phyloP scores from a whole-genome alignment of 1,140 invertebrate genomes.

The Drosophila littoralis region DNA sequence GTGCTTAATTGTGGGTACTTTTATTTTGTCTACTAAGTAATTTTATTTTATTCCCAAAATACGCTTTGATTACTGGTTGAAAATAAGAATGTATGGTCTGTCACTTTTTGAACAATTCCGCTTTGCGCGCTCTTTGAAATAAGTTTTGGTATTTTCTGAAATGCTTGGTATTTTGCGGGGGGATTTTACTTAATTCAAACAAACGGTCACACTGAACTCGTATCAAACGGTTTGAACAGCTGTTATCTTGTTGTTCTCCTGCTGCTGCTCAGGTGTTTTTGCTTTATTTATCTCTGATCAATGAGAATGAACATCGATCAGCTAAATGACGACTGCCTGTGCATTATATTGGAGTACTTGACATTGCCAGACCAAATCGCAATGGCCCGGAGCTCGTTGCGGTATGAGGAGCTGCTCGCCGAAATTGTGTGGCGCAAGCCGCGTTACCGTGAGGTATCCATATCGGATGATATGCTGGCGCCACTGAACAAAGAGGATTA shows the following conservation, averaged over 20 bases:
- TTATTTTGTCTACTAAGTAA: too few relatives aligned
- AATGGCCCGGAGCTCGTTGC: constrained; percentile 50
- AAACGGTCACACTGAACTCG: constrained; percentile 12
- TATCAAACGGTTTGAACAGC: constrained; percentile 12
- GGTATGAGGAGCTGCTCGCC: constrained; percentile 57
- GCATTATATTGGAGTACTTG: constrained; percentile 67
- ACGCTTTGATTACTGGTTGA: too few relatives aligned
- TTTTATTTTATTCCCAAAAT: too few relatives aligned
- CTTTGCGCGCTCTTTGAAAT: too few relatives aligned
- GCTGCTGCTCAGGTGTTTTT: constrained; percentile 19
- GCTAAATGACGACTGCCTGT: constrained; percentile 74
- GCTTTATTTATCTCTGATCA: constrained; percentile 15
- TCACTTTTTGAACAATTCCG: too few relatives aligned
- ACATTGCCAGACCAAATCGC: constrained; percentile 67
- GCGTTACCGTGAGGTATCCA: constrained; percentile 56
- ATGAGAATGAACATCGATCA: constrained; percentile 51
- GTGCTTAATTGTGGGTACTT: too few relatives aligned
- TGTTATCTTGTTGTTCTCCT: constrained; percentile 33
- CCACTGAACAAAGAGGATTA: constrained; percentile 68
- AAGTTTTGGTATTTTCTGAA: neutral
- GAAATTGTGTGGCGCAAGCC: constrained; percentile 64
- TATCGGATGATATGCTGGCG: constrained; percentile 52
- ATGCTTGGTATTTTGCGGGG: neutral
- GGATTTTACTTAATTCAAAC: neutral
- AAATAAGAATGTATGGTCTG: too few relatives aligned